phyloP scores from a whole-genome alignment of 2,113 vertebrate species.

The Rhynchomys soricoides region DNA sequence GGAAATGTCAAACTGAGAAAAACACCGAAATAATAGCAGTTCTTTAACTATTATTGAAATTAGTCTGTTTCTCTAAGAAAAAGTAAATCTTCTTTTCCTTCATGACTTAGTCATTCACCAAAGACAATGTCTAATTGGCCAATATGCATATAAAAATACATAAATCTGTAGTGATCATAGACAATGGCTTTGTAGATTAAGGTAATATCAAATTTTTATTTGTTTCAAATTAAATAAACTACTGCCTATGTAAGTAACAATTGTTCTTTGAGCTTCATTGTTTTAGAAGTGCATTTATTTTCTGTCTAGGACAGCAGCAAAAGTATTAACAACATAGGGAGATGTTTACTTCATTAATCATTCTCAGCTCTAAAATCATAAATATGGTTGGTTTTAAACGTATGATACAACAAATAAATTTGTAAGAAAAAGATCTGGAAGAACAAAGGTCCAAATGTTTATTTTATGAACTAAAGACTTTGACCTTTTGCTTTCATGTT shows the following conservation, averaged over 20 bases:
- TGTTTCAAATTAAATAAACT: slow-evolving; percentile 37
- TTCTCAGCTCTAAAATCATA: neutral
- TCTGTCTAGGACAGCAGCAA: neutral
- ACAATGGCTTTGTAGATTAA: neutral
- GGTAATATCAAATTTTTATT: neutral
- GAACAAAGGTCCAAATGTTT: slow-evolving; percentile 8
- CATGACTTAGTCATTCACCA: neutral
- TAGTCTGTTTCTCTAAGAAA: neutral
- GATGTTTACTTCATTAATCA: neutral
- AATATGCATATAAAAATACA: neutral
- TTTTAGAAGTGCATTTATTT: slow-evolving; percentile 9
- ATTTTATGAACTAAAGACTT: neutral
- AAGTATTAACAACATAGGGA: neutral
- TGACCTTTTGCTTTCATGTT: neutral
- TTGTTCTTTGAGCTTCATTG: neutral
- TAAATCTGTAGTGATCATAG: neutral
- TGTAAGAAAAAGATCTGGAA: neutral
- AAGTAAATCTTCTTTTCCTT: neutral
- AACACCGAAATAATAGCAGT: neutral
- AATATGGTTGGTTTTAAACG: neutral
- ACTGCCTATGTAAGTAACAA: neutral
- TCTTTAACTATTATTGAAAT: slow-evolving; percentile 51
- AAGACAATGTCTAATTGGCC: neutral
- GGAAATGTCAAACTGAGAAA: slow-evolving; percentile 7
- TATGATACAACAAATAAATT: neutral